Percentiles rank a stretch among this genome's conserved stretches.
These are phyloP conservation scores for Agrochola lychnidis DNA, from an alignment of 2,888 invertebrate species.

Conservation along the genomic window DNA sequence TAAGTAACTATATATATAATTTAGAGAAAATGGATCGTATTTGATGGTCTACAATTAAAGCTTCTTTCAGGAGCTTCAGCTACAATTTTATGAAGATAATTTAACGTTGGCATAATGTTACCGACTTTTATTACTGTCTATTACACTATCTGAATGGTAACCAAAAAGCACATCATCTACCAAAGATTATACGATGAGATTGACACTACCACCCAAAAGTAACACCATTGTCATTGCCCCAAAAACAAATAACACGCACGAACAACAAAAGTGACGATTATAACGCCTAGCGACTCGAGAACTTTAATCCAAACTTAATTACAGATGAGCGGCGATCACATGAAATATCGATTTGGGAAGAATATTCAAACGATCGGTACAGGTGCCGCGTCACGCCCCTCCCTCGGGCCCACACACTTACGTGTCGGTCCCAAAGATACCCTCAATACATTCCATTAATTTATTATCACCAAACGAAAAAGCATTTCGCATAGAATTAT, in stretches of 20 bases:
- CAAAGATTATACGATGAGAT: constrained; percentile 20
- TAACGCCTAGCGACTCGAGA: constrained; percentile 83
- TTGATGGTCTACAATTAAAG: neutral
- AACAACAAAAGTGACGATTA: constrained; percentile 79
- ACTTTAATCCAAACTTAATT: constrained; percentile 86
- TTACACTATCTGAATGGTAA: neutral
- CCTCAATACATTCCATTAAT: constrained; percentile 77
- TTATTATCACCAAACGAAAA: constrained; percentile 72
- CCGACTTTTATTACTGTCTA: too few species aligned
- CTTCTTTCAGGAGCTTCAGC: too few species aligned
- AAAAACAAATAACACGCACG: constrained; percentile 66
- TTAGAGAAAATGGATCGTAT: neutral
- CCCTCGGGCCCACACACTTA: constrained; percentile 83
- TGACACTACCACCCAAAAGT: constrained; percentile 50
- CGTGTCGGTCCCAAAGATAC: constrained; percentile 66
- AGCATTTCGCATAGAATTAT: constrained; percentile 63
- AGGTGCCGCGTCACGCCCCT: constrained; percentile 86
- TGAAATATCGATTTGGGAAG: constrained; percentile 88
- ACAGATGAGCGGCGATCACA: constrained; percentile 83
- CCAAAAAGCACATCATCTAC: neutral
- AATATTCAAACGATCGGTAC: constrained; percentile 84
- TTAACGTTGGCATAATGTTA: too few species aligned
- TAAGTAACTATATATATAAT: neutral
- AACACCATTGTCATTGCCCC: constrained; percentile 48
- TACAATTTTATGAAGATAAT: neutral